Evolutionary conservation across 64 coral and sea anemone genomes (phyloP).

Genomic region (Orbicella faveolata): DNA sequence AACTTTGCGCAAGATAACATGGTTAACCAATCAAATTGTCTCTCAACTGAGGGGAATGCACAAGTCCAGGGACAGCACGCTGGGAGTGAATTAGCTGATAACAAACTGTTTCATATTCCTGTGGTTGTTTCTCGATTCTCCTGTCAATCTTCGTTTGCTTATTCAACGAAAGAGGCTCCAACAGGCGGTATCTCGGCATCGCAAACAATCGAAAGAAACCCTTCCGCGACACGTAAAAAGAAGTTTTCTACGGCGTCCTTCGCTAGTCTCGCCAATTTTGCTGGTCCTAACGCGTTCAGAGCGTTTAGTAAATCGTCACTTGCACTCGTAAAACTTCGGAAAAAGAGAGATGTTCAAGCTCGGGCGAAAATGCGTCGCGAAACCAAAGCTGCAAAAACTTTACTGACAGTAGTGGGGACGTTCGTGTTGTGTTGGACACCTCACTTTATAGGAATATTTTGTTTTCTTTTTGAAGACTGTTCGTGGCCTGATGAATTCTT

Average conservation of each 20-base stretch:
- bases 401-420: constrained; percentile 77
- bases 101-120: not conserved
- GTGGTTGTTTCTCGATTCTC: not conserved
- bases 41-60: not conserved
- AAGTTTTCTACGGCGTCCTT: constrained; percentile 5
- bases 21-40: not conserved
- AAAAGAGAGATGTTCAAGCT: constrained; percentile 20
- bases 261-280: not conserved
- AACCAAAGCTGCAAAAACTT: constrained; percentile 80
- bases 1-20: not conserved
- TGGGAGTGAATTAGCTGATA: not conserved
- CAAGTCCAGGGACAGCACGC: too few relatives aligned
- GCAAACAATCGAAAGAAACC: not conserved
- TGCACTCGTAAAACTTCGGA: constrained; percentile 9
- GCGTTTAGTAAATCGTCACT: constrained; percentile 37
- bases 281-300: constrained; percentile 12
- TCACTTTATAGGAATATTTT: constrained; percentile 91
- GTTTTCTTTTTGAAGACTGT: constrained; percentile 49
- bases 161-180: not conserved
- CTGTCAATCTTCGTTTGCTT: not conserved
- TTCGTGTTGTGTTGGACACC: constrained; percentile 85
- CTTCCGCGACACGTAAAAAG: not conserved
- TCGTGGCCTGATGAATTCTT: constrained; percentile 73
- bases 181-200: not conserved
- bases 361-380: constrained; percentile 49